Conservation (phyloP, 37 sponge, comb jelly and placozoan genomes). For the Ianthella basta region DNA sequence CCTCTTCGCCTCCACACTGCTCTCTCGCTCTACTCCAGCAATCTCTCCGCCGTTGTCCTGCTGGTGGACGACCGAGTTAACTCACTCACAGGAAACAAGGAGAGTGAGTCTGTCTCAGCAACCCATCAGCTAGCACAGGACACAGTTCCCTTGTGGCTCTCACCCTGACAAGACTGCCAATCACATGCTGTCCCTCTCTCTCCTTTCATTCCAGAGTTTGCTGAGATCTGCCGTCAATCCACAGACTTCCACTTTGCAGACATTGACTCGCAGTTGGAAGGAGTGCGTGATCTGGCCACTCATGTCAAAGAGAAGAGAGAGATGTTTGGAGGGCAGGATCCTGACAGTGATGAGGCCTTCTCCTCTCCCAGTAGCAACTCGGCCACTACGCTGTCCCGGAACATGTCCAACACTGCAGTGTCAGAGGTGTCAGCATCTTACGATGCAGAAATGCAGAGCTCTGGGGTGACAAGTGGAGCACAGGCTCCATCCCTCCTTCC, state of each 20-base stretch:
- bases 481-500: background rate
- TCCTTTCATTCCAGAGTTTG: slow-evolving; percentile 49
- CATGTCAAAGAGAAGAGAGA: slow-evolving; percentile 16
- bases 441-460: background rate
- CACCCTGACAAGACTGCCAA: background rate
- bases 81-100: slow-evolving; percentile 64
- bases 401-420: background rate
- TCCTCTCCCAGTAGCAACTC: background rate
- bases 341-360: background rate
- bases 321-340: background rate
- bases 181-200: background rate
- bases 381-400: background rate
- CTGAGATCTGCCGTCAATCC: slow-evolving; percentile 56
- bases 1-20: slow-evolving; percentile 92
- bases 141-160: background rate
- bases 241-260: slow-evolving; percentile 95
- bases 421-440: background rate
- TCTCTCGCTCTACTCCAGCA: slow-evolving; percentile 87
- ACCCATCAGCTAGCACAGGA: background rate
- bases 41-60: slow-evolving; percentile 77
- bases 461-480: background rate
- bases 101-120: slow-evolving; percentile 44
- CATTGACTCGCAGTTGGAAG: slow-evolving; percentile 68
- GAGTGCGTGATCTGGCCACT: slow-evolving; percentile 46
- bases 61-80: slow-evolving; percentile 73